Base-by-base conservation (phyloP, 2,113 vertebrate genomes). In the Zosterops pallidus region DNA sequence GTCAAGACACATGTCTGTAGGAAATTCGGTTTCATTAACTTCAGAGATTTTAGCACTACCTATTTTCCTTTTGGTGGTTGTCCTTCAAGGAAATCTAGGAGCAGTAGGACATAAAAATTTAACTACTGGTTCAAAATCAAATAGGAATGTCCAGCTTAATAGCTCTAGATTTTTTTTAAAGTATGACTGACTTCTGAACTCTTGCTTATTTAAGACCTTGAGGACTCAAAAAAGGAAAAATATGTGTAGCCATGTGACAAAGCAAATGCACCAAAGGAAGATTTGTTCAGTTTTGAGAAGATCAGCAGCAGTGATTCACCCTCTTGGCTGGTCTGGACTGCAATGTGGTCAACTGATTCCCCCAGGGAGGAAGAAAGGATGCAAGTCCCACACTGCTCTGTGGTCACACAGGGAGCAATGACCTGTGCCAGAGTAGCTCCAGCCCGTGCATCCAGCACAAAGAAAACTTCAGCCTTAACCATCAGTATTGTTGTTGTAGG, bases 191-290 rank as follows among this genome's bases (percentile, higher is more conserved):
- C 63, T 92, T 95, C 55, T 86, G 86, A 83, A 67, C 71, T 89
- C 42, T 41, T 75, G 44, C 65, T 96, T 86, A 84, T 94, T 97
- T 86, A 71, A 79, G 76, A 65, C 52, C 24, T 52, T 1, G 0
- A 62, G 31, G 49, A 53, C 89, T 92, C 90, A 78, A 82, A 95
- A 95, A 95, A 71, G 69, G 69, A 79, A 91, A 91, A 94, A 75
- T 84, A 92, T 79, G 81, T n/a, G 8, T 89, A 84, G 53, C 86
- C 49, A 37, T 62, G 83, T 89, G 83, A 93, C 74, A 87, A 91
- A 87, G n/a, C 74, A 91, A 94, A 69, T 72, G 47, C 7, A 31
- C 56, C 47, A 85, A 87, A 64, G 44, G 47, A 89, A 56, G 49
- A 82, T 89, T 68, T 86, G 60, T 78, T 79, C 9, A 0, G 16